Evolutionary conservation across 1,140 invertebrate species (phyloP).

Genomic region (Pogonus chalceus): DNA sequence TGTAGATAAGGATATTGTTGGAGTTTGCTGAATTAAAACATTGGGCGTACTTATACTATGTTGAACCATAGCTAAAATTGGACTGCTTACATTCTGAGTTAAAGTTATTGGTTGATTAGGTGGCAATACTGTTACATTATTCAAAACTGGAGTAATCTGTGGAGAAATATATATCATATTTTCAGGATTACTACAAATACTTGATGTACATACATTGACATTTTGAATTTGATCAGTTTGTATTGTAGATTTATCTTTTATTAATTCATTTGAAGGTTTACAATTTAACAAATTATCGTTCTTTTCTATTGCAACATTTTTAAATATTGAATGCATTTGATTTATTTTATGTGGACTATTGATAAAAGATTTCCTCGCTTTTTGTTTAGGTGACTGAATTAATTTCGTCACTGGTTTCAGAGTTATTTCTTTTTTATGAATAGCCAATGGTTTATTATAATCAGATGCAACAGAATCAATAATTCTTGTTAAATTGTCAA

Average conservation of each 20-base stretch:
- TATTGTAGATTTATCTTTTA: background rate
- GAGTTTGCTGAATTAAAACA: background rate
- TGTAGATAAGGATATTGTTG: background rate
- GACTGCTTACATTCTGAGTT: constrained; percentile 13
- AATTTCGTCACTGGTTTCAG: constrained; percentile 25
- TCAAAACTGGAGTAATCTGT: background rate
- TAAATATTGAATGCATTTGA: constrained; percentile 1
- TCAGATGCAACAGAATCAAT: constrained; percentile 22
- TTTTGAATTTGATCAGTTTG: background rate
- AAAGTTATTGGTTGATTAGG: constrained; percentile 19
- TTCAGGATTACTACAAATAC: no score
- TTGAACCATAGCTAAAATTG: constrained; percentile 19
- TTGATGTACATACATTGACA: background rate
- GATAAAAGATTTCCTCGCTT: constrained; percentile 27
- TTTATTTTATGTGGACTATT: constrained; percentile 12
- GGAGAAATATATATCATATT: background rate
- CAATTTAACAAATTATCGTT: background rate
- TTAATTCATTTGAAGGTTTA: background rate
- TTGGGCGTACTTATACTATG: background rate
- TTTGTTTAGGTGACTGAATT: constrained; percentile 20
- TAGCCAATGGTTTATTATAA: constrained; percentile 11
- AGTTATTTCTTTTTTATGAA: constrained; percentile 18
- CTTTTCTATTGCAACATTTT: constrained; percentile 12
- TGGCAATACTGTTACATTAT: constrained; percentile 17
- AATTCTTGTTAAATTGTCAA: constrained; percentile 21